Conservation (phyloP, 2,113 vertebrate species). For the Okapia johnstoni region DNA sequence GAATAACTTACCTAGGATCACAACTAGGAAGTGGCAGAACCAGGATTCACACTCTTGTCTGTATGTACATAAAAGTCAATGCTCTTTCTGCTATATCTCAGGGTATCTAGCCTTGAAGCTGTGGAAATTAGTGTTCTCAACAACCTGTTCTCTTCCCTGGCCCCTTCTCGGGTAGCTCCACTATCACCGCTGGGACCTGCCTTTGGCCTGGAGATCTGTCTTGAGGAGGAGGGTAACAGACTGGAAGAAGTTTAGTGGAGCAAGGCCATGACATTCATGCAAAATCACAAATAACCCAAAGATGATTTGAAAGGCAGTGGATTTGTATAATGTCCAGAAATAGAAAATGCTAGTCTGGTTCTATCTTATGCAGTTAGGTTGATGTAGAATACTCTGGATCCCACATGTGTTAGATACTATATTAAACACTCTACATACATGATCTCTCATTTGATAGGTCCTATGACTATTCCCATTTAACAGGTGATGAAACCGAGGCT, state of each 20-base stretch:
- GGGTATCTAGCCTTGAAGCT: background rate
- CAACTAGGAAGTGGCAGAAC: constrained; percentile 21
- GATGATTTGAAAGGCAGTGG: background rate
- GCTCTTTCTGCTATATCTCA: background rate
- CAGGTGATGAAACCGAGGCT: constrained; percentile 14
- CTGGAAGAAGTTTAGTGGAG: background rate
- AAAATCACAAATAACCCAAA: background rate
- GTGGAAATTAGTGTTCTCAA: background rate
- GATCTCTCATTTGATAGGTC: background rate
- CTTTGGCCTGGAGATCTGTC: background rate
- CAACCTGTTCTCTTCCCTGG: background rate
- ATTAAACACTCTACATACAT: background rate
- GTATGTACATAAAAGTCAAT: background rate
- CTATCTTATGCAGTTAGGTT: background rate
- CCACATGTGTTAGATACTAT: background rate
- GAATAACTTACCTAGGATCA: constrained; percentile 20
- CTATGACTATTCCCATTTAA: background rate
- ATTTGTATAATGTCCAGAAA: background rate
- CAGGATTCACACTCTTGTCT: background rate
- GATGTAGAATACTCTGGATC: background rate
- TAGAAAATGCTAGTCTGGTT: background rate
- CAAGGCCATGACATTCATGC: background rate
- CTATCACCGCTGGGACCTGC: background rate
- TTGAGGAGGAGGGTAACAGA: background rate
- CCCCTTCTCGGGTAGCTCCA: background rate